Percentiles rank a stretch among this genome's conserved stretches.
These are phyloP conservation scores for Pheosia gnoma DNA, from an alignment of 2,888 invertebrate genomes.

Conservation along the genomic window DNA sequence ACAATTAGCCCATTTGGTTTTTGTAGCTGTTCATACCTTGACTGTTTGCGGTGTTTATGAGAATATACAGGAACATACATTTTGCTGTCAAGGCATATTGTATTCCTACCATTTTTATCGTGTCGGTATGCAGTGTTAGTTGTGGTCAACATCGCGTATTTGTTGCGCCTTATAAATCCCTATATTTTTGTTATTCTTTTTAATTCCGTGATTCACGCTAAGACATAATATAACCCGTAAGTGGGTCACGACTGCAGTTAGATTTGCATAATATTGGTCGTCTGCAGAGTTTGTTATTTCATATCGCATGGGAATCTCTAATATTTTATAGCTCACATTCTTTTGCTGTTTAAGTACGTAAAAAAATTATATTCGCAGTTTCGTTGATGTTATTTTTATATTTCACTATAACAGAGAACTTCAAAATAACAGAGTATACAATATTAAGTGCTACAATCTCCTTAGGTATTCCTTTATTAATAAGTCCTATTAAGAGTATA, in stretches of 20 bases:
- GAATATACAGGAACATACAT: neutral
- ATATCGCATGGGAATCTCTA: constrained; percentile 35
- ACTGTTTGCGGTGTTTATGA: constrained; percentile 6
- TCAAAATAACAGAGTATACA: too few species aligned
- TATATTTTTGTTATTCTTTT: neutral
- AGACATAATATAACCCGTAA: constrained; percentile 54
- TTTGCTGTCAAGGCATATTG: too few species aligned
- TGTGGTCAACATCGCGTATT: neutral
- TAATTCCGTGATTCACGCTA: constrained; percentile 53
- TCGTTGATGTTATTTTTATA: too few species aligned
- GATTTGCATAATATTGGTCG: constrained; percentile 68
- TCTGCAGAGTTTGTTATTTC: constrained; percentile 42
- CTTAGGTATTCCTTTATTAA: too few species aligned
- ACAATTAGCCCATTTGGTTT: constrained; percentile 21
- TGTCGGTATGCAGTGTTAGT: neutral
- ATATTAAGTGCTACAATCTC: too few species aligned
- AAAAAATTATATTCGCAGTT: too few species aligned
- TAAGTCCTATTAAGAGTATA: too few species aligned
- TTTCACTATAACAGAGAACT: too few species aligned
- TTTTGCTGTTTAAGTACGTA: constrained; percentile 8
- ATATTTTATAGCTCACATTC: constrained; percentile 23
- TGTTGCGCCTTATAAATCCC: neutral
- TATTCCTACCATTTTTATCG: too few species aligned
- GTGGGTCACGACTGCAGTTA: constrained; percentile 69
- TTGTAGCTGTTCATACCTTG: constrained; percentile 4